Evolutionary conservation across 2,888 invertebrate species (phyloP), one percentile per base, ranked within the genome.

Genomic region (Drosophila borealis): DNA sequence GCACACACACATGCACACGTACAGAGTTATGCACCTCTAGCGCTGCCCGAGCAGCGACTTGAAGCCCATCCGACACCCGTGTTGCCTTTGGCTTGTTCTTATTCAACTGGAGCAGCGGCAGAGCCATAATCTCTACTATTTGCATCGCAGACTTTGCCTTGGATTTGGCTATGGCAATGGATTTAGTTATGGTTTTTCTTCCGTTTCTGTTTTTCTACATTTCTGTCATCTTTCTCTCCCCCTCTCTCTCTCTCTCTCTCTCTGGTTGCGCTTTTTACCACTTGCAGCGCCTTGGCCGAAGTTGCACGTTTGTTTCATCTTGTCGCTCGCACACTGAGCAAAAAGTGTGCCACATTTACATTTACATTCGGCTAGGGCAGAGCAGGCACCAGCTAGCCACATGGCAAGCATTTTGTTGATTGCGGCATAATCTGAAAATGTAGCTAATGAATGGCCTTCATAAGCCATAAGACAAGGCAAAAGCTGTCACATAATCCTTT

Each of bases 101-200:
- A 81, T 82, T 66, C 86, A 80, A 70, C 80, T 67, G 86, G 74
- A 77, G 63, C 69, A 49, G 44, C 14, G 34, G 72, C 50, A 70
- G 71, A 54, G 70, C 77, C 85, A 89, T 86, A 86, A 86, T 86
- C 85, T 86, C 85, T 86, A 87, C 85, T 89, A 86, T 86, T 86
- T 89, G 85, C 85, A 86, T 86, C 88, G 85, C 89, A 86, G 88
- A 84, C 89, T 86, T 86, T 86, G 89, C 89, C 81, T 89, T 70
- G 89, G 89, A 87, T 87, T 85, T 85, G 83, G 68, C 72, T 70
- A 87, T 87, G 88, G 85, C 88, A 75, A 85, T 84, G 85, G 85
- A 86, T 86, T 86, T 86, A 89, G 85, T 86, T 86, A 86, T 86
- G 85, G 85, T 84, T 87, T 89, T 84, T 84, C 88, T 86, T 89